A percentile compares a stretch with the other conserved stretches of the same genome.
Evolutionary conservation across 2,113 vertebrate genomes (phyloP).

Genomic region (Macaca mulatta): DNA sequence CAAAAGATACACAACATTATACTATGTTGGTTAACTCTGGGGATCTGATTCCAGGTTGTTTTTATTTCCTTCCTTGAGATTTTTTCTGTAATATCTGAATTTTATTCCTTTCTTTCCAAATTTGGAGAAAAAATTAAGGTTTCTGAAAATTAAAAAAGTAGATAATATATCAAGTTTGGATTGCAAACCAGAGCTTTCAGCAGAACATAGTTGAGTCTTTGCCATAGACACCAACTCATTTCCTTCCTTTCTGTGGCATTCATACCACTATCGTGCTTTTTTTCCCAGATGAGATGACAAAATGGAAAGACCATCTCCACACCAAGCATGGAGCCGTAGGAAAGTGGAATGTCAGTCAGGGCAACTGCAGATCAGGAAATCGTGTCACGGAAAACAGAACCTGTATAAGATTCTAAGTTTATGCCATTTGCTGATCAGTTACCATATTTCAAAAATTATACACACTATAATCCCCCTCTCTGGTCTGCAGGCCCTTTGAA

Average conservation of each 20-base stretch:
- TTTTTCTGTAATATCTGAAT: conserved; percentile 20
- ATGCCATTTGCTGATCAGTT: background rate
- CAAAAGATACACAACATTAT: background rate
- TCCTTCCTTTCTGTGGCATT: conserved; percentile 29
- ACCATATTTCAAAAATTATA: background rate
- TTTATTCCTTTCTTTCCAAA: conserved; percentile 29
- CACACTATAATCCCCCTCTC: background rate
- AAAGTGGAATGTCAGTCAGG: background rate
- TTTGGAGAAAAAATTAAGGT: background rate
- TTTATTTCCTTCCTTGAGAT: conserved; percentile 13
- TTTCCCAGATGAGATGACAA: conserved; percentile 49
- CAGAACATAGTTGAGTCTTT: conserved; percentile 53
- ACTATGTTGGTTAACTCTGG: background rate
- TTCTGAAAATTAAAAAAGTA: background rate
- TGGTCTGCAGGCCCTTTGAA: background rate
- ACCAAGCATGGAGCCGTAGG: background rate
- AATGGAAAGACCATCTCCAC: conserved; percentile 14
- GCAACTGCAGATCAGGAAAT: background rate
- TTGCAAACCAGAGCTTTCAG: conserved; percentile 33
- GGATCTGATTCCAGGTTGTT: background rate
- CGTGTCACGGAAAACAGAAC: background rate
- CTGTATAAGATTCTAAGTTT: background rate
- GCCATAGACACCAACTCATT: conserved; percentile 16
- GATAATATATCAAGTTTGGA: conserved; percentile 28
- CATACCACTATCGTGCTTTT: conserved; percentile 19